Percentiles rank a stretch among this genome's conserved stretches.
These are phyloP conservation scores for Danaus plexippus DNA, from an alignment of 1,140 invertebrate genomes.

Conservation along the genomic window DNA sequence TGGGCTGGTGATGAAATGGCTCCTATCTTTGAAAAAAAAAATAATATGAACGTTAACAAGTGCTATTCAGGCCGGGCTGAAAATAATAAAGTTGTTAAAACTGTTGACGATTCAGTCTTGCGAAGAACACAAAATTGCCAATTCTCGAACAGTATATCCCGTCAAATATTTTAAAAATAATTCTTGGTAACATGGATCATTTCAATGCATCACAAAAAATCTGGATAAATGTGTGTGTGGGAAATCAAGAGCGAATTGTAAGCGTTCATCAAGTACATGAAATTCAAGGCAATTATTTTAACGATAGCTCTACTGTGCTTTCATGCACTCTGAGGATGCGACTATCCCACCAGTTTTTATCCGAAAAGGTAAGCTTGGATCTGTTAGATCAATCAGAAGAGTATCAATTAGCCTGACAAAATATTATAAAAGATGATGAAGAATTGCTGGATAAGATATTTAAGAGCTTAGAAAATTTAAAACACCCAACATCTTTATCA, in stretches of 20 bases:
- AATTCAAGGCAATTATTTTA: slow-evolving; percentile 14
- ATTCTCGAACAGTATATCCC: slow-evolving; percentile 39
- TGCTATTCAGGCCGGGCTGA: too few relatives aligned
- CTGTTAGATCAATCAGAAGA: slow-evolving; percentile 13
- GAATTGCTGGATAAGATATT: slow-evolving; percentile 6
- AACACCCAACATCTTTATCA: too few relatives aligned
- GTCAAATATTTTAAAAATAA: slow-evolving; percentile 32
- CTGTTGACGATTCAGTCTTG: slow-evolving; percentile 15
- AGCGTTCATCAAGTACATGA: slow-evolving; percentile 20
- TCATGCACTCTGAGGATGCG: slow-evolving; percentile 19
- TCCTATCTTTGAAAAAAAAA: too few relatives aligned
- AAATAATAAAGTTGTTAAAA: slow-evolving; percentile 1
- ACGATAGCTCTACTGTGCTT: slow-evolving; percentile 11
- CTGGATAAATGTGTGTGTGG: slow-evolving; percentile 19
- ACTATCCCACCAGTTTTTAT: slow-evolving; percentile 17
- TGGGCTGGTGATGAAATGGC: too few relatives aligned
- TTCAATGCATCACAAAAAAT: slow-evolving; percentile 16
- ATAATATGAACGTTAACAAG: too few relatives aligned
- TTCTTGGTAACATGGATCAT: slow-evolving; percentile 28
- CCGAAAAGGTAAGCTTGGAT: slow-evolving; percentile 15
- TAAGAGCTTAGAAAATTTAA: slow-evolving; percentile 2
- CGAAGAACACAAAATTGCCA: slow-evolving; percentile 37
- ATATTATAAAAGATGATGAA: slow-evolving; percentile 13
- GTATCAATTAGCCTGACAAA: slow-evolving; percentile 9
- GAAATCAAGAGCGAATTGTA: slow-evolving; percentile 18